phyloP scores from a whole-genome alignment of 2,113 vertebrate species.

The Penelope pileata region DNA sequence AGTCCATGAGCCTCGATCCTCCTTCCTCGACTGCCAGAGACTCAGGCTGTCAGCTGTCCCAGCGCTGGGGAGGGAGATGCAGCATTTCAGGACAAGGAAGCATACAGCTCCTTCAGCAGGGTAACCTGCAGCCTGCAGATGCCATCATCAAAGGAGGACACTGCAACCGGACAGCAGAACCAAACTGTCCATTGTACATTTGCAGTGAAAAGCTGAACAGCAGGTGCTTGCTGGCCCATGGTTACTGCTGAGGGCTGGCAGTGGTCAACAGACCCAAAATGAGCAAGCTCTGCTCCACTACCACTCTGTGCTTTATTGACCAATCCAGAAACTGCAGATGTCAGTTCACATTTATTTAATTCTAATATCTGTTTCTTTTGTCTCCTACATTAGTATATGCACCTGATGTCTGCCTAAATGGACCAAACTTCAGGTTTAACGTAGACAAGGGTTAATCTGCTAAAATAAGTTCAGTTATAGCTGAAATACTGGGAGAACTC shows the following conservation, averaged over 20 bases:
- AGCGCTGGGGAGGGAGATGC: not conserved
- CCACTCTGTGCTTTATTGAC: not conserved
- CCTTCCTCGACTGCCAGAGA: not conserved
- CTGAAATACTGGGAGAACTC: not conserved
- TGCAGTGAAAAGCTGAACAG: not conserved
- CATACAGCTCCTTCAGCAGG: not conserved
- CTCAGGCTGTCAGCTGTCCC: not conserved
- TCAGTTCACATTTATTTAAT: not conserved
- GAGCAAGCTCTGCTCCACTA: not conserved
- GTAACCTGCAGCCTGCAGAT: not conserved
- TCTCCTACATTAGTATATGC: not conserved
- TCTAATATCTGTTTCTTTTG: not conserved
- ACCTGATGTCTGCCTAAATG: not conserved
- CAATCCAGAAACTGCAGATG: not conserved
- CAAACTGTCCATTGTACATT: not conserved
- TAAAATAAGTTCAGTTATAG: not conserved
- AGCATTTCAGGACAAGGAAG: not conserved
- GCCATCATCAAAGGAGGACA: accelerated
- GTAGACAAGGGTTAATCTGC: not conserved
- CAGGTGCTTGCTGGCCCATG: not conserved
- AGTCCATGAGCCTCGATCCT: not conserved
- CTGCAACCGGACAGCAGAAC: not conserved
- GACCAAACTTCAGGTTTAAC: not conserved
- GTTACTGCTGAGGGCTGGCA: not conserved
- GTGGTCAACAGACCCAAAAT: not conserved